Percentiles rank a stretch among this genome's conserved stretches.
Conservation (phyloP, 2,888 invertebrate genomes). For the Himalopsyche japonica region DNA sequence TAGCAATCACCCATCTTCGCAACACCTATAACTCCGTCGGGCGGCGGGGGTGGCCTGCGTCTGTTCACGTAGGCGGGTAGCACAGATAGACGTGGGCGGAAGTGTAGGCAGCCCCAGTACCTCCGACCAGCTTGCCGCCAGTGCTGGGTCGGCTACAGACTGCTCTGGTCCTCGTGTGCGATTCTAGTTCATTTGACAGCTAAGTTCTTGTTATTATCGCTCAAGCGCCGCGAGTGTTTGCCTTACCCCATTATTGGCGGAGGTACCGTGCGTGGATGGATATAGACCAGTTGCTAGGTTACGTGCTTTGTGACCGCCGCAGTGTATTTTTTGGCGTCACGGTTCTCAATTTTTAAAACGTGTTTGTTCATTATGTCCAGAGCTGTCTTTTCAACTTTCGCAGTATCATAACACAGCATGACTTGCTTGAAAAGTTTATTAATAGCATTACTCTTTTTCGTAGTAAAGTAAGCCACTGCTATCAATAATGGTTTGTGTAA, state of each 20-base stretch:
- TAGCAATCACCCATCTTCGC: background rate
- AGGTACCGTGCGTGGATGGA: background rate
- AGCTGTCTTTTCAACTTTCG: background rate
- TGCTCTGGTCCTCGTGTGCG: background rate
- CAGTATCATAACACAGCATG: background rate
- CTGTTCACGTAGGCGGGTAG: background rate
- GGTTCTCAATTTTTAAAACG: background rate
- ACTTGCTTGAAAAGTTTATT: no score
- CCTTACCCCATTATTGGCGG: background rate
- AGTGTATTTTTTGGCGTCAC: background rate
- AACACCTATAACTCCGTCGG: background rate
- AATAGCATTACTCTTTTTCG: no score
- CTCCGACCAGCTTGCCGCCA: slow-evolving; percentile 5
- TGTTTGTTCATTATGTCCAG: background rate
- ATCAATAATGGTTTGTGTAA: no score
- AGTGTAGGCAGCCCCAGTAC: background rate
- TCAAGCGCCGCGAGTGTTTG: background rate
- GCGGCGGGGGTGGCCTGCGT: background rate
- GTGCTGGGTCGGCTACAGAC: background rate
- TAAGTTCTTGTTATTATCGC: background rate
- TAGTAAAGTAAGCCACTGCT: no score
- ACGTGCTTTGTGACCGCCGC: background rate
- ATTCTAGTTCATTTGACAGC: background rate
- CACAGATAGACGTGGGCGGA: background rate
- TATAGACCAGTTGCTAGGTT: background rate